These are phyloP conservation scores for Heliconius hewitsoni DNA, from an alignment of 1,140 invertebrate genomes.

Conservation along the genomic window DNA sequence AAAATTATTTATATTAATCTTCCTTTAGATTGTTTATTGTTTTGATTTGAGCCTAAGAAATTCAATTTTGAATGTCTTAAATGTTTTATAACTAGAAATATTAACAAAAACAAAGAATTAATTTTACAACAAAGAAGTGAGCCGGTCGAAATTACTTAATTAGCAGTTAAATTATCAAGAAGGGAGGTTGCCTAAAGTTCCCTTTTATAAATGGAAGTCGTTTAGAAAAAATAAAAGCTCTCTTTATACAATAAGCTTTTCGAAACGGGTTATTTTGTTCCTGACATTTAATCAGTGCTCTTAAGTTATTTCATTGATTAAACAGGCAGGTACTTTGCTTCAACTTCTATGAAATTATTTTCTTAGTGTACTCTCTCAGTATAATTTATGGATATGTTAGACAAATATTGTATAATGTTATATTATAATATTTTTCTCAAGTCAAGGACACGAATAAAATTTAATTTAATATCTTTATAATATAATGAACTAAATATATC, in stretches of 20 bases:
- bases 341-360: not conserved
- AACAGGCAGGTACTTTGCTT: not conserved
- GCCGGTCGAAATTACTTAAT: conserved; percentile 14
- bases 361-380: not conserved
- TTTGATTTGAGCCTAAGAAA: not conserved
- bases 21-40: not conserved
- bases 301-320: conserved; percentile 13
- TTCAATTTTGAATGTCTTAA: not conserved
- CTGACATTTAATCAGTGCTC: conserved; percentile 17
- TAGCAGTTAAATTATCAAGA: conserved; percentile 20
- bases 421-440: too few relatives aligned
- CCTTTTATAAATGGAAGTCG: conserved; percentile 18
- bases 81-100: not conserved
- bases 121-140: conserved; percentile 12
- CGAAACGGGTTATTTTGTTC: conserved; percentile 16
- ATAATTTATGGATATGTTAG: not conserved
- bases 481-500: not conserved
- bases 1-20: not conserved
- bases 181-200: not conserved
- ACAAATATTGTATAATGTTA: too few relatives aligned
- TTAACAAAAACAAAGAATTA: conserved; percentile 9
- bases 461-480: too few relatives aligned
- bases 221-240: conserved; percentile 19
- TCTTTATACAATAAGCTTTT: conserved; percentile 14
- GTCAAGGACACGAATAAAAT: too few relatives aligned